phyloP scores from a whole-genome alignment of 2,797 vertebrate genomes.

The Trachurus trachurus region DNA sequence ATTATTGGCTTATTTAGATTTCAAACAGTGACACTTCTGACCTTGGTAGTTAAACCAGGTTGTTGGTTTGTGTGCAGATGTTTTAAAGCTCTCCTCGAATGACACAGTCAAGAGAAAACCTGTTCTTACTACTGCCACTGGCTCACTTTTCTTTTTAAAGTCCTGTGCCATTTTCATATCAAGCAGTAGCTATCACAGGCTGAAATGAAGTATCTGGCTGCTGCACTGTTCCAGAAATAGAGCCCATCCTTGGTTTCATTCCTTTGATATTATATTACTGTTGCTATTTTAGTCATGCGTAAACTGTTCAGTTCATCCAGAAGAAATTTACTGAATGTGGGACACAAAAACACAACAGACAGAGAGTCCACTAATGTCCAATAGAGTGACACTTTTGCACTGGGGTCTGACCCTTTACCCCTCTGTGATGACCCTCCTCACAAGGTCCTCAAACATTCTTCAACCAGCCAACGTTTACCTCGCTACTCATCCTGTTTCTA shows the following conservation, averaged over 20 bases:
- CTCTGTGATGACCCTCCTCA: conserved; percentile 23
- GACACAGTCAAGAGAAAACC: conserved; percentile 1
- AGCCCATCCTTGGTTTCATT: conserved; percentile 27
- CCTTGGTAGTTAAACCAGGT: neutral
- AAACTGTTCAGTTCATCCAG: conserved; percentile 9
- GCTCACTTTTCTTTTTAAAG: neutral
- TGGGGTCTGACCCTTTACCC: conserved; percentile 2
- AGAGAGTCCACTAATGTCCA: neutral
- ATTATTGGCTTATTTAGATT: neutral
- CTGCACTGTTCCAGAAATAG: conserved; percentile 44
- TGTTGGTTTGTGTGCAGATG: neutral
- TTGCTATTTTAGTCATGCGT: conserved; percentile 29
- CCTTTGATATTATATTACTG: conserved; percentile 30
- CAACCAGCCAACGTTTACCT: too few species aligned
- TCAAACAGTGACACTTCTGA: neutral
- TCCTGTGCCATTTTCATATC: conserved; percentile 3
- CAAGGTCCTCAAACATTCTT: conserved; percentile 30
- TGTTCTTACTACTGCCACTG: neutral
- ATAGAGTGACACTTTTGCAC: conserved; percentile 10
- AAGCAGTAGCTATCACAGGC: conserved; percentile 9
- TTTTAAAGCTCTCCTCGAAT: neutral
- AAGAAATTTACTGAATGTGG: neutral
- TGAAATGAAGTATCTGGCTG: conserved; percentile 27
- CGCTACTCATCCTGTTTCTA: conserved; percentile 22
- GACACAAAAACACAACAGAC: neutral